Percentiles rank a stretch among this genome's conserved stretches.
phyloP scores from a whole-genome alignment of 2,888 invertebrate species.

The Trissolcus brochymenae region DNA sequence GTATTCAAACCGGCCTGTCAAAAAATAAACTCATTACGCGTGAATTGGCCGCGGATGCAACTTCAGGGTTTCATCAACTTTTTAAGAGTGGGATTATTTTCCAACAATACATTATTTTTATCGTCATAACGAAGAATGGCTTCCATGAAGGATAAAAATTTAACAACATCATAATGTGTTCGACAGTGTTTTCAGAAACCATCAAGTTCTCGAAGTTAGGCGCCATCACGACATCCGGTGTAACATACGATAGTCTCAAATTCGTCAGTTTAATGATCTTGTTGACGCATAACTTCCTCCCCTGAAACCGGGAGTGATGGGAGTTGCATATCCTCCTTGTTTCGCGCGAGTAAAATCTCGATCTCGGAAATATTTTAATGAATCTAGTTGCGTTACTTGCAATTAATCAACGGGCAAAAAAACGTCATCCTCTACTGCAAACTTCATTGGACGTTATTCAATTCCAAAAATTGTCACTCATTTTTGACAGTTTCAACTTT shows the following conservation, averaged over 20 bases:
- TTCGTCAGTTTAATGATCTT: constrained; percentile 75
- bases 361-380: constrained; percentile 68
- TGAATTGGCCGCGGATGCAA: no score
- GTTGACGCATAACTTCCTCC: constrained; percentile 73
- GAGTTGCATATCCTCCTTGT: constrained; percentile 55
- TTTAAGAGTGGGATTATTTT: no score
- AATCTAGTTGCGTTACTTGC: constrained; percentile 72
- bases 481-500: background rate
- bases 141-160: constrained; percentile 17
- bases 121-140: constrained; percentile 16
- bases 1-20: no score
- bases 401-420: constrained; percentile 66
- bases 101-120: no score
- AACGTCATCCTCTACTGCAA: constrained; percentile 26
- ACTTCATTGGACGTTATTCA: constrained; percentile 36
- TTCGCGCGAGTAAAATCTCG: constrained; percentile 61
- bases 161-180: constrained; percentile 12
- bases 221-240: constrained; percentile 59
- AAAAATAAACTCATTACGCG: no score
- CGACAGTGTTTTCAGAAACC: no score
- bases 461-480: constrained; percentile 22
- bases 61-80: no score
- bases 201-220: constrained; percentile 40
- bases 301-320: constrained; percentile 54
- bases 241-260: constrained; percentile 54